phyloP scores from a whole-genome alignment of 2,113 vertebrate genomes.

The Chascanopsetta lugubris region DNA sequence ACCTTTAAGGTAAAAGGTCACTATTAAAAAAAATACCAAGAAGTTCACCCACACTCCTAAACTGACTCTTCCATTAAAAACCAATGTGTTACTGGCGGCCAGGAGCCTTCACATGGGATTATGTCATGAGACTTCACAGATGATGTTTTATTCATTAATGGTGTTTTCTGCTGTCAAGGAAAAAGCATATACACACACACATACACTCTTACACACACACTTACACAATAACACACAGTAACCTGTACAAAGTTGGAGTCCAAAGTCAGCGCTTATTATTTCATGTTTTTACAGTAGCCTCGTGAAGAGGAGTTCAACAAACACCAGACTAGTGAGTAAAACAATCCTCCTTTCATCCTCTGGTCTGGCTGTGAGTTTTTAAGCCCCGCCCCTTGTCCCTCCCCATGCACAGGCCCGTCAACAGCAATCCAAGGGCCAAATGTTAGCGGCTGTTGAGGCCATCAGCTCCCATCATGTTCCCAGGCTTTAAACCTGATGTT shows the following conservation, averaged over 20 bases:
- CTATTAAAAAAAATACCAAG: not conserved
- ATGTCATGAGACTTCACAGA: slow-evolving; percentile 38
- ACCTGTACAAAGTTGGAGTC: not conserved
- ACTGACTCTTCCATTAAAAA: slow-evolving; percentile 18
- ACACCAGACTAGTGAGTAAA: not conserved
- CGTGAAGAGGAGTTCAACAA: not conserved
- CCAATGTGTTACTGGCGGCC: slow-evolving; percentile 12
- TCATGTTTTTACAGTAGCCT: too few relatives aligned
- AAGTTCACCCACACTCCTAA: not conserved
- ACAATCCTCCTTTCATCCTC: not conserved
- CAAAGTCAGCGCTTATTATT: slow-evolving; percentile 26
- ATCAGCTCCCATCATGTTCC: slow-evolving; percentile 57
- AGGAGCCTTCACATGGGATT: slow-evolving; percentile 56
- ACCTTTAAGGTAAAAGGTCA: too few relatives aligned
- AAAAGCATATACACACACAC: slow-evolving; percentile 6
- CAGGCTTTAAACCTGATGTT: slow-evolving; percentile 58
- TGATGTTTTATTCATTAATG: slow-evolving; percentile 64
- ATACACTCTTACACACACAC: not conserved
- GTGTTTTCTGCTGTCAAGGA: slow-evolving; percentile 60
- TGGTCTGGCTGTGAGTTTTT: not conserved
- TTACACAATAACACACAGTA: slow-evolving; percentile 14
- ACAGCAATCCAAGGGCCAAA: slow-evolving; percentile 14
- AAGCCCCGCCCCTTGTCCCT: not conserved
- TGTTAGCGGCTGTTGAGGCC: slow-evolving; percentile 23
- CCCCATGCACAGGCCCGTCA: slow-evolving; percentile 3